Conservation (phyloP, 1,140 invertebrate genomes). For the Panagrolaimus sp. region DNA sequence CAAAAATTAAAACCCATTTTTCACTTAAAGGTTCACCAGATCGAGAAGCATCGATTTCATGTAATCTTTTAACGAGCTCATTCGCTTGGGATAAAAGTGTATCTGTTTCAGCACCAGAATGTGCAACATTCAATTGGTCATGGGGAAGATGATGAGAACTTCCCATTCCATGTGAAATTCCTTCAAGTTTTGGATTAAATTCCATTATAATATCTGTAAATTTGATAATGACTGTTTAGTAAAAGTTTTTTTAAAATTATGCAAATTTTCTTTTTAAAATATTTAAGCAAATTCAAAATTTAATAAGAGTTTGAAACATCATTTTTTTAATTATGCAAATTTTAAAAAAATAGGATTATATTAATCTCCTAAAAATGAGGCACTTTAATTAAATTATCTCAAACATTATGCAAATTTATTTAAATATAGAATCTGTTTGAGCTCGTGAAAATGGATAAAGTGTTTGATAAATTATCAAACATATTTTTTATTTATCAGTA, state of each 20-base stretch:
- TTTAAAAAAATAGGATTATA: no score
- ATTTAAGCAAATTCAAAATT: no score
- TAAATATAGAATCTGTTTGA: no score
- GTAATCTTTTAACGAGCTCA: constrained; percentile 29
- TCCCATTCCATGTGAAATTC: constrained; percentile 51
- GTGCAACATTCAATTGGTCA: constrained; percentile 48
- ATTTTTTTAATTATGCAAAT: no score
- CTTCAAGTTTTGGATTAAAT: constrained; percentile 38
- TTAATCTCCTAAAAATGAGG: no score
- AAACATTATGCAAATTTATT: constrained; percentile 22
- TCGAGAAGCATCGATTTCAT: constrained; percentile 30
- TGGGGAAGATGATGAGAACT: constrained; percentile 31
- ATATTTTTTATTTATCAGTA: no score
- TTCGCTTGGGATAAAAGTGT: constrained; percentile 40
- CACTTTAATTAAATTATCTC: no score
- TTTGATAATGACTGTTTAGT: background rate
- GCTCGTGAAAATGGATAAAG: no score
- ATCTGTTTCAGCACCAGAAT: constrained; percentile 38
- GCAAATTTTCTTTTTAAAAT: background rate
- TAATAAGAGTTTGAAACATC: no score
- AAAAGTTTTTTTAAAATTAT: constrained; percentile 3
- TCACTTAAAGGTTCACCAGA: constrained; percentile 26
- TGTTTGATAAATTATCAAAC: no score
- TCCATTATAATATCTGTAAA: constrained; percentile 43
- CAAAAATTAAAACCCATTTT: constrained; percentile 45